Conservation (phyloP, 2,888 invertebrate genomes). For the Vesta saturnalis region DNA sequence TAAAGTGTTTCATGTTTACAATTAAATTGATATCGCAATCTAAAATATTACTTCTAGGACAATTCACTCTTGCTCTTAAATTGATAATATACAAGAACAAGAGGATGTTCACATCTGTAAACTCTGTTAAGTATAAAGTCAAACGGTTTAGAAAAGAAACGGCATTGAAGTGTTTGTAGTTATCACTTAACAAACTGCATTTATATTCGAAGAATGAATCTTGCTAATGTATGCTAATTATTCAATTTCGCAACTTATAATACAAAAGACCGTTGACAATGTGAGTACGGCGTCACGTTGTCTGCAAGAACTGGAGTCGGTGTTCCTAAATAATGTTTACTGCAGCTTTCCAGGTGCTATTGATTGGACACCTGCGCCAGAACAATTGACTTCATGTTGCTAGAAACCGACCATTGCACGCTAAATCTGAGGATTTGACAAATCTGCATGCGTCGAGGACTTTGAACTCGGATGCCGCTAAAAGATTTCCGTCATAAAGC, state of each 20-base stretch:
- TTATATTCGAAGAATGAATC: too few species aligned
- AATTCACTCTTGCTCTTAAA: too few species aligned
- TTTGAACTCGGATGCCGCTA: constrained; percentile 44
- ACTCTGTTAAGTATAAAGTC: too few species aligned
- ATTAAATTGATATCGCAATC: too few species aligned
- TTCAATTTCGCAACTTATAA: too few species aligned
- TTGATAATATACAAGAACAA: too few species aligned
- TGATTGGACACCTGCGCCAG: constrained; percentile 63
- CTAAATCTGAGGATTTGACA: constrained; percentile 60
- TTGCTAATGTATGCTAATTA: not conserved
- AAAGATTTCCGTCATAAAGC: constrained; percentile 39
- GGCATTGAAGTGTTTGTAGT: too few species aligned
- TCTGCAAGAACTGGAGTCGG: constrained; percentile 50
- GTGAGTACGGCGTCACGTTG: constrained; percentile 50
- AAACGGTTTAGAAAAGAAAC: too few species aligned
- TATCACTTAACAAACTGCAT: too few species aligned
- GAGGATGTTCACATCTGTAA: too few species aligned
- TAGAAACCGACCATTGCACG: constrained; percentile 60
- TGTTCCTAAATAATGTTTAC: constrained; percentile 55
- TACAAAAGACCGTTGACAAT: not conserved
- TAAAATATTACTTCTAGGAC: too few species aligned
- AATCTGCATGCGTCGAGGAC: constrained; percentile 59
- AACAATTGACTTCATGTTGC: constrained; percentile 61
- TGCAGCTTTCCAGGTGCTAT: constrained; percentile 59
- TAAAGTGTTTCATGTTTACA: too few species aligned